A percentile compares a stretch with the other conserved stretches of the same genome.
Conservation (phyloP, 2,113 vertebrate genomes). For the Paedocypris sp. region DNA sequence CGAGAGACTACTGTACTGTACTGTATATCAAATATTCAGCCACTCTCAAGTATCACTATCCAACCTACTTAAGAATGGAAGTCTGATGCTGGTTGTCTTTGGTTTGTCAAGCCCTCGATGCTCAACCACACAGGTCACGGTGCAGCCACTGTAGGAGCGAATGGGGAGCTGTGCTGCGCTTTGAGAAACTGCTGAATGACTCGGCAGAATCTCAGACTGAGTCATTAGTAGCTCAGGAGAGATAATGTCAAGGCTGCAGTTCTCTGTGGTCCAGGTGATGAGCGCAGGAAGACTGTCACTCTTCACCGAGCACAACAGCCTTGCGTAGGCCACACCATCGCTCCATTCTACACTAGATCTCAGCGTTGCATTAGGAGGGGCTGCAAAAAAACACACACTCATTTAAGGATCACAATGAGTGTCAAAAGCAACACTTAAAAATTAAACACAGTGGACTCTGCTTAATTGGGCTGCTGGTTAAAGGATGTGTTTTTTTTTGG, state of each 20-base stretch:
- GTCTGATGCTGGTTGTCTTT: slow-evolving; percentile 35
- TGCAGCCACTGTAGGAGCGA: slow-evolving; percentile 44
- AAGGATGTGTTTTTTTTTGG: too few species aligned
- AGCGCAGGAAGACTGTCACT: slow-evolving; percentile 34
- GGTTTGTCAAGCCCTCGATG: slow-evolving; percentile 36
- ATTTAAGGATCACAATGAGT: background rate
- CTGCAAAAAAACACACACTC: slow-evolving; percentile 30
- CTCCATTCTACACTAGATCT: slow-evolving; percentile 36
- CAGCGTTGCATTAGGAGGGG: slow-evolving; percentile 41
- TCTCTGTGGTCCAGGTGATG: slow-evolving; percentile 44
- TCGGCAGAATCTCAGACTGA: slow-evolving; percentile 5
- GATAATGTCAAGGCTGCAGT: background rate
- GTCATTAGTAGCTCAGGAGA: background rate
- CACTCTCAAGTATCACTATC: background rate
- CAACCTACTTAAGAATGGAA: slow-evolving; percentile 43
- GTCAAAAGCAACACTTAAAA: too few species aligned
- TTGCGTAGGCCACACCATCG: slow-evolving; percentile 26
- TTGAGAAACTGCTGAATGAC: slow-evolving; percentile 18
- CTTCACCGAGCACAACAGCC: slow-evolving; percentile 44
- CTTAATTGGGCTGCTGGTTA: too few species aligned
- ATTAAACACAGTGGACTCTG: too few species aligned
- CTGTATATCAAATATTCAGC: too few species aligned
- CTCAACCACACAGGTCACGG: slow-evolving; percentile 47
- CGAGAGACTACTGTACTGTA: too few species aligned
- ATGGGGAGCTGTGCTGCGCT: slow-evolving; percentile 41